Base-by-base conservation (phyloP, 2,888 invertebrate genomes). In the Theretra japonica region DNA sequence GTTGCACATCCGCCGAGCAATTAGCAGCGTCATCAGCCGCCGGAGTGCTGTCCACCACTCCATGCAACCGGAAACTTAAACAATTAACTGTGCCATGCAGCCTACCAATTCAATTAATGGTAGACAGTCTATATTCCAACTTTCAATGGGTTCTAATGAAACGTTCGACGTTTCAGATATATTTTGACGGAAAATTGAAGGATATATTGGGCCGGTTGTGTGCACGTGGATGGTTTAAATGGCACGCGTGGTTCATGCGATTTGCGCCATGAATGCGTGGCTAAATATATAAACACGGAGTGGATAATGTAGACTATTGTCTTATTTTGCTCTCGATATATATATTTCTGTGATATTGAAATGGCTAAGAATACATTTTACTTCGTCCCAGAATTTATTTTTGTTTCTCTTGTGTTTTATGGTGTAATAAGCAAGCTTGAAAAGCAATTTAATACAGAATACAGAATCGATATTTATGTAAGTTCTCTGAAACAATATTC, bases 41-140 rank as follows among this genome's bases (percentile, higher is more conserved):
- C 68, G 65, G 73, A 76, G 71, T 77, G 73, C 73, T 70, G 72
- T 57, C 72, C 65, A 72, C 71, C 33, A 53, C 50, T 60, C 60
- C 72, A 71, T 70, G 75, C 75, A 73, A 76, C 75, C 75, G 74
- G 76, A 77, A 78, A 80, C 76, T 77, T 78, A 76, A 83, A 83
- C 82, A 80, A 79, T 83, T 82, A 77, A 73, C 79, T 70, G 74
- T 70, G 74, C 33, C 60, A 72, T 72, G 70, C 57, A 69, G 56
- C 53, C 68, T 58, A 25, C 56, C 65, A 50, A 74, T 75, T 65
- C 71, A 75, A 74, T 75, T 73, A 74, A 73, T 72, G 68, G 50
- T 23, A 70, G 73, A 59, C 74, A 72, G 70, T 74, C 71, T 72
- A 75, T 73, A 72, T 75, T n/a, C 33, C 59, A 73, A 77, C 75